A percentile compares a stretch with the other conserved stretches of the same genome.
Conservation (phyloP, 2,797 vertebrate species). For the Acipenser oxyrinchus region DNA sequence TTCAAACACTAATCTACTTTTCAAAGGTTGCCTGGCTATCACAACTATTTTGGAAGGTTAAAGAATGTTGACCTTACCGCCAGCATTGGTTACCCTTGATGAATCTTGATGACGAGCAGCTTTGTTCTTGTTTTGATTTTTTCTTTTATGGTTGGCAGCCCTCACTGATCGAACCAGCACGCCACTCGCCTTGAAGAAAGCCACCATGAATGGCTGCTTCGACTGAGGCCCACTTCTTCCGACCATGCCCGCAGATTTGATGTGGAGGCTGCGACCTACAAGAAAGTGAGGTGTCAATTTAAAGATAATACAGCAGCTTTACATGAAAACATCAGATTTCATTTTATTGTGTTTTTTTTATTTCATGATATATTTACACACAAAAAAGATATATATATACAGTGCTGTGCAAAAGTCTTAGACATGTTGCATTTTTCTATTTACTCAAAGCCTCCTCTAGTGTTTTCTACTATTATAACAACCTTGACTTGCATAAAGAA, state of each 20-base stretch:
- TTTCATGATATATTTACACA: too few species aligned
- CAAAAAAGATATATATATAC: too few species aligned
- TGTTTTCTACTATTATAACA: too few species aligned
- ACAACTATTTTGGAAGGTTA: too few species aligned
- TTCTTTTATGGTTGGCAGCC: slow-evolving; percentile 82
- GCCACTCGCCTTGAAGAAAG: slow-evolving; percentile 97
- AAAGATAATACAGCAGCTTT: background rate
- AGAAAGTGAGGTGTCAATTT: slow-evolving; percentile 8
- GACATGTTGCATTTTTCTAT: too few species aligned
- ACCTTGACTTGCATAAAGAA: too few species aligned
- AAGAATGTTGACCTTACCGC: slow-evolving; percentile 59
- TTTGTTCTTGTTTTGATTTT: slow-evolving; percentile 91
- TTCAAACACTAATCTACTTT: too few species aligned
- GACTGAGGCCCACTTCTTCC: slow-evolving; percentile 91
- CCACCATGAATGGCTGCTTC: slow-evolving; percentile 96
- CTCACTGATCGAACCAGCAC: slow-evolving; percentile 90
- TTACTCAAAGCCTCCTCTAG: too few species aligned
- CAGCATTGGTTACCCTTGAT: slow-evolving; percentile 68
- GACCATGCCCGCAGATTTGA: slow-evolving; percentile 91
- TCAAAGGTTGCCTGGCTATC: too few species aligned
- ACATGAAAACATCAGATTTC: too few species aligned
- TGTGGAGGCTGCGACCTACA: slow-evolving; percentile 86
- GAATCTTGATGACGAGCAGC: slow-evolving; percentile 77
- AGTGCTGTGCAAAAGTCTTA: too few species aligned
- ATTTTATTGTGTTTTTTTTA: too few species aligned